Evolutionary conservation across 2,888 invertebrate species (phyloP).

Genomic region (Temnothorax rugatulus): DNA sequence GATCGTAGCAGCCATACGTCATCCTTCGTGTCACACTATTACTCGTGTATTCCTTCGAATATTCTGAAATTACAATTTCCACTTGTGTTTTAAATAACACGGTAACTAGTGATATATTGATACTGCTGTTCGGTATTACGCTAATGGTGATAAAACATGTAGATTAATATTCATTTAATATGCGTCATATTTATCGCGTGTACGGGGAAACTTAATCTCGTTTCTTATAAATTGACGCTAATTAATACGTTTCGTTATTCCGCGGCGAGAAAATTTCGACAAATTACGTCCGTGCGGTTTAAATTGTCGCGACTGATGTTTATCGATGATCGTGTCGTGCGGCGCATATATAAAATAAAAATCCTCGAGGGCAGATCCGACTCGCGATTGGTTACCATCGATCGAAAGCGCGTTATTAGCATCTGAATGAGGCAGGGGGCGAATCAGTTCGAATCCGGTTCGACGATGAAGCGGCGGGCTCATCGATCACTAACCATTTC

Average conservation of each 20-base stretch:
- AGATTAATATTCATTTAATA: conserved; percentile 31
- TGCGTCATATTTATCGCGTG: not conserved
- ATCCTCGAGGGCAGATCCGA: conserved; percentile 62
- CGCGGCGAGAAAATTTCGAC: conserved; percentile 1
- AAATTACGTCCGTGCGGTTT: conserved; percentile 56
- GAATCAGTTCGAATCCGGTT: conserved; percentile 80
- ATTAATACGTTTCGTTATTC: conserved; percentile 37
- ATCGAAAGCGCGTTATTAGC: conserved; percentile 78
- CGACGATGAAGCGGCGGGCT: conserved; percentile 59
- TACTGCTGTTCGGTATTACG: not conserved
- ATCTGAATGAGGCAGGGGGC: conserved; percentile 81
- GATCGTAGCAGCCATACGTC: not conserved
- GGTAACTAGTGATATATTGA: not conserved
- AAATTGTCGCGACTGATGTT: conserved; percentile 73
- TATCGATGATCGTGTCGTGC: conserved; percentile 71
- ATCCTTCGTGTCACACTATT: not conserved
- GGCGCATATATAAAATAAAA: conserved; percentile 48
- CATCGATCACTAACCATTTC: conserved; percentile 79
- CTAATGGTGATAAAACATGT: not conserved
- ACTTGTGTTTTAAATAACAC: not conserved
- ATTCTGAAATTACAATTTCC: conserved; percentile 14
- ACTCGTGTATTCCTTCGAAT: not conserved
- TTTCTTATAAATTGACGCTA: conserved; percentile 12
- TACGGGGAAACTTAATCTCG: not conserved
- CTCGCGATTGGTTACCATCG: conserved; percentile 70